Evolutionary conservation across 1,140 invertebrate species (phyloP).

Genomic region (Rhyacophila brunnea): DNA sequence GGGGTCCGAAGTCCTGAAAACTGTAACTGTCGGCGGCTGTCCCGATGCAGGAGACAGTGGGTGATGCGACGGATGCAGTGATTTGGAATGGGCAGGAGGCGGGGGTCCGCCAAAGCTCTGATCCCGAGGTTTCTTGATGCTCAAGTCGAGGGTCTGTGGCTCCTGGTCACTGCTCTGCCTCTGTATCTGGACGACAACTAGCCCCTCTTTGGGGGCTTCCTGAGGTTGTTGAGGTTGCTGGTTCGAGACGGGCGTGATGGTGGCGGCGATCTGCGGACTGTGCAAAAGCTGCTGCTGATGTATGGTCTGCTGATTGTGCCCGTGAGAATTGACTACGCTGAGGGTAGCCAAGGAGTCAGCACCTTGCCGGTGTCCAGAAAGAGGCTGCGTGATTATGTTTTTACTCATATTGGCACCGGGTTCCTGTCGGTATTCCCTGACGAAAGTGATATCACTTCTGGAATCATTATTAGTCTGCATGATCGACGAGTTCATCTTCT

Average conservation of each 20-base stretch:
- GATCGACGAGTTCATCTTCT: slow-evolving; percentile 23
- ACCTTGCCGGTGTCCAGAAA: slow-evolving; percentile 22
- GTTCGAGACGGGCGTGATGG: slow-evolving; percentile 61
- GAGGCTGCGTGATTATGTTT: slow-evolving; percentile 7
- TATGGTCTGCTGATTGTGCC: slow-evolving; percentile 36
- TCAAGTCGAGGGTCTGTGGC: slow-evolving; percentile 73
- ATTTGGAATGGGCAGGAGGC: slow-evolving; percentile 52
- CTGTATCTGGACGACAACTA: slow-evolving; percentile 65
- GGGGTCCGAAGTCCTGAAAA: slow-evolving; percentile 41
- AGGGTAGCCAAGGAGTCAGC: slow-evolving; percentile 61
- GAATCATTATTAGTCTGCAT: slow-evolving; percentile 19
- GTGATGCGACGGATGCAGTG: slow-evolving; percentile 49
- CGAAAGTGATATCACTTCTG: slow-evolving; percentile 54
- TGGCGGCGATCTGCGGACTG: slow-evolving; percentile 60
- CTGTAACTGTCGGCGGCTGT: slow-evolving; percentile 46
- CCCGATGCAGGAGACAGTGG: slow-evolving; percentile 38
- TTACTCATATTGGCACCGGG: slow-evolving; percentile 14
- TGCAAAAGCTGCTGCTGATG: slow-evolving; percentile 38
- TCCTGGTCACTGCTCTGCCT: slow-evolving; percentile 43
- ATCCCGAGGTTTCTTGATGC: slow-evolving; percentile 74
- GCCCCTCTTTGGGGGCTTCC: slow-evolving; percentile 51
- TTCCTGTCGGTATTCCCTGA: slow-evolving; percentile 52
- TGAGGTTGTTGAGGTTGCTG: slow-evolving; percentile 38
- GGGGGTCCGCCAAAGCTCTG: slow-evolving; percentile 53
- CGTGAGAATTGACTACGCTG: slow-evolving; percentile 61